Percentiles rank a stretch among this genome's conserved stretches.
Conservation (phyloP, 2,113 vertebrate genomes). For the Falco punctatus region DNA sequence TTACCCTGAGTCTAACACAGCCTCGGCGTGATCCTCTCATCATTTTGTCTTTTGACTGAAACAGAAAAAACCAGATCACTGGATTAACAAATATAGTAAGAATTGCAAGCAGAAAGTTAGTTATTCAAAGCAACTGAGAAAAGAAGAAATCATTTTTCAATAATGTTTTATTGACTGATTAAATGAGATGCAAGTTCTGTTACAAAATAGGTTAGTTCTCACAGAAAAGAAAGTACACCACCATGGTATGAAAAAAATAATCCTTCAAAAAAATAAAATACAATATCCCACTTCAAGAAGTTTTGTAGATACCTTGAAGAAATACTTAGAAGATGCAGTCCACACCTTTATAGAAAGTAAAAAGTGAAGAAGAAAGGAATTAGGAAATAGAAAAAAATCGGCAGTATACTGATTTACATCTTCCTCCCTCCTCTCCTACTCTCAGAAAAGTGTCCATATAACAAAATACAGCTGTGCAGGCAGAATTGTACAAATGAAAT, state of each 20-base stretch:
- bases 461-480: not conserved
- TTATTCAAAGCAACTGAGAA: not conserved
- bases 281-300: not conserved
- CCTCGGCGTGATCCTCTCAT: conserved; percentile 98
- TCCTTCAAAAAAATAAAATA: not conserved
- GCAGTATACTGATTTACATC: not conserved
- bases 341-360: not conserved
- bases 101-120: not conserved
- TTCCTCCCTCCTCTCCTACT: not conserved
- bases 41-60: conserved; percentile 99
- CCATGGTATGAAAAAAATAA: not conserved
- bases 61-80: conserved; percentile 54
- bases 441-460: not conserved
- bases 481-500: not conserved
- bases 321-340: not conserved
- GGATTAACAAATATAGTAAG: not conserved
- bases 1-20: conserved; percentile 92
- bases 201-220: not conserved
- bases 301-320: not conserved
- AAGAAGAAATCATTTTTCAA: not conserved
- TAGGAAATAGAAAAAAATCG: not conserved
- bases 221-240: not conserved
- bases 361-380: not conserved
- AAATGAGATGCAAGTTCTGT: not conserved
- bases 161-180: not conserved